phyloP scores from a whole-genome alignment of 2,113 vertebrate species.

The Naja naja region DNA sequence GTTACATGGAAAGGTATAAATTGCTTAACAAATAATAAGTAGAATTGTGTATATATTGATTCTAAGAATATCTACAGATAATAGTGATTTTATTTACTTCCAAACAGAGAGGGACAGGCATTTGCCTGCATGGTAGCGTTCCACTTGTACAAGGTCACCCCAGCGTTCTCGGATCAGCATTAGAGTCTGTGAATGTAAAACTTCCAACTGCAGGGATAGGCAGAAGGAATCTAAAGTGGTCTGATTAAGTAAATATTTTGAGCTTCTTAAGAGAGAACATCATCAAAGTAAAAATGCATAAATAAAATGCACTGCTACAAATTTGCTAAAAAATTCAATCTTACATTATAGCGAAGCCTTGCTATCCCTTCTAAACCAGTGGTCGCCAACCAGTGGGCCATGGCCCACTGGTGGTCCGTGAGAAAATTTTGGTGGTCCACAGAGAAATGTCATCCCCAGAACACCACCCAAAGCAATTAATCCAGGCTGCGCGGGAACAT shows the following conservation, averaged over 20 bases:
- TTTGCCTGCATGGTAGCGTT: slow-evolving; percentile 91
- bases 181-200: slow-evolving; percentile 93
- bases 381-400: too few species aligned
- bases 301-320: background rate
- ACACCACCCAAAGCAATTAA: too few species aligned
- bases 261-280: background rate
- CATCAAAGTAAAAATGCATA: background rate
- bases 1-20: background rate
- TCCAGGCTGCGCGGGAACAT: too few species aligned
- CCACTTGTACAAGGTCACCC: slow-evolving; percentile 98
- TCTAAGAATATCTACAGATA: background rate
- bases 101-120: slow-evolving; percentile 93
- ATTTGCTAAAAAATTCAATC: background rate
- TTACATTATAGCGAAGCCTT: background rate
- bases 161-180: slow-evolving; percentile 96
- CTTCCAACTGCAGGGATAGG: slow-evolving; percentile 95
- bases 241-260: slow-evolving; percentile 74
- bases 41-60: background rate
- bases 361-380: background rate
- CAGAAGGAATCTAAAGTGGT: slow-evolving; percentile 90
- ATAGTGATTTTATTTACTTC: slow-evolving; percentile 84
- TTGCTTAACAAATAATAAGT: background rate
- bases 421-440: too few species aligned
- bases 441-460: too few species aligned
- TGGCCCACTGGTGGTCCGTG: too few species aligned